Percentiles rank a stretch among this genome's conserved stretches.
Evolutionary conservation across 2,113 vertebrate genomes (phyloP).

Genomic region (Tichodroma muraria): DNA sequence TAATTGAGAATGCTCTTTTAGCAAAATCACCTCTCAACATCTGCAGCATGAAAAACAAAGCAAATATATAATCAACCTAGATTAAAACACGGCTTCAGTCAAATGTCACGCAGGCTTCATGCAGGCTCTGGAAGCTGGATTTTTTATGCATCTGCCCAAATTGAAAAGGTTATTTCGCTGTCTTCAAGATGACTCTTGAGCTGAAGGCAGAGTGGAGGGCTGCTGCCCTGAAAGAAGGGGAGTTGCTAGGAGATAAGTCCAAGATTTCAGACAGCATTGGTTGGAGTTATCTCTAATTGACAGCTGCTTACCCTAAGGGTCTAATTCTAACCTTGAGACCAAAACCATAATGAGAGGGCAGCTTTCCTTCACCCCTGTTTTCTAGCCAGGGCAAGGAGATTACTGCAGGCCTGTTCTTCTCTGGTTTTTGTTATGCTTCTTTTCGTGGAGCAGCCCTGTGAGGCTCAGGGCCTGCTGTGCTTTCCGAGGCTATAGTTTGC

Average conservation of each 20-base stretch:
- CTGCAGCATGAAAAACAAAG: background rate
- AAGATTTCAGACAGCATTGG: slow-evolving; percentile 82
- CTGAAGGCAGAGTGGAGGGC: slow-evolving; percentile 63
- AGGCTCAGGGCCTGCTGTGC: slow-evolving; percentile 64
- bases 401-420: slow-evolving; percentile 74
- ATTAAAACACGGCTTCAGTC: background rate
- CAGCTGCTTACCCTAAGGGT: slow-evolving; percentile 96
- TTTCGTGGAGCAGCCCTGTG: slow-evolving; percentile 42
- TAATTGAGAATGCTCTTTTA: background rate
- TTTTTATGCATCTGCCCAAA: slow-evolving; percentile 71
- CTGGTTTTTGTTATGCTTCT: slow-evolving; percentile 64
- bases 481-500: slow-evolving; percentile 70
- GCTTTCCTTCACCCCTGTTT: slow-evolving; percentile 81
- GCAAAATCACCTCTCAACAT: slow-evolving; percentile 21
- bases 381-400: slow-evolving; percentile 70
- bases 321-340: slow-evolving; percentile 91
- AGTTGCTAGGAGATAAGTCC: slow-evolving; percentile 94
- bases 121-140: slow-evolving; percentile 34
- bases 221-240: slow-evolving; percentile 78
- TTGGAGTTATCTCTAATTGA: slow-evolving; percentile 95
- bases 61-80: slow-evolving; percentile 16
- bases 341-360: slow-evolving; percentile 89
- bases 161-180: slow-evolving; percentile 73
- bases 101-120: slow-evolving; percentile 47
- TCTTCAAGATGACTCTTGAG: slow-evolving; percentile 72